Base-by-base conservation (phyloP, 2,113 vertebrate genomes). In the Scopus umbretta region DNA sequence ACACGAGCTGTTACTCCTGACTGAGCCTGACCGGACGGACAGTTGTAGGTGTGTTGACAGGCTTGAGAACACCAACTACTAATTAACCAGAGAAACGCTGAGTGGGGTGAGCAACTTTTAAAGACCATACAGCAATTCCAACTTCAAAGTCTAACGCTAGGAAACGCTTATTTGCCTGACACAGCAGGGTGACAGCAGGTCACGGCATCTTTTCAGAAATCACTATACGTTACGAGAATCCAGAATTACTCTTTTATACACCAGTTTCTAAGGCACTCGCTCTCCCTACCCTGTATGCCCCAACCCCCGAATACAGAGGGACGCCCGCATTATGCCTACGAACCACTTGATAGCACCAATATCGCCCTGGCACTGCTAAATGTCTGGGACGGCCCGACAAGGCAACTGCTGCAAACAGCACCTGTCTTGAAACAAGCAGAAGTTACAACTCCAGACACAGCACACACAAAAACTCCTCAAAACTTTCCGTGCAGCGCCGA, bases 291-390 rank as follows among this genome's bases (percentile, higher is more conserved):
- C 58, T 27, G 25, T 5, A 5, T 13, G 2, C 43, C 40, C 17
- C 3, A 2, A 63, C 20, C 52, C 59, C 18, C 29, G 5, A 4
- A 26, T 0, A 17, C 13, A 16, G 15, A 9, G 19, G 13, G 17
- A 6, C 4, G 5, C 2, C 43, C 72, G 2, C 7, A 1, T 0
- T 4, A 3, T 0, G 5, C 8, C 63, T 21, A 4, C 16, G 1
- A 30, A 80, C 4, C 21, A 2, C 50, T 15, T 7, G 1, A 18
- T 0, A 70, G 36, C 81, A 6, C 26, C 13, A 21, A 8, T 32
- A 47, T 1, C 36, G 5, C 40, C 66, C 6, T 0, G 9, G 56
- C 13, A 20, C 11, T 8, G 3, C 21, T 6, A 5, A 15, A 7
- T 0, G 5, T 1, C 52, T 29, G 0, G 42, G 36, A 30, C 42